Conservation (phyloP, 2,113 vertebrate genomes). For the Pionites leucogaster region DNA sequence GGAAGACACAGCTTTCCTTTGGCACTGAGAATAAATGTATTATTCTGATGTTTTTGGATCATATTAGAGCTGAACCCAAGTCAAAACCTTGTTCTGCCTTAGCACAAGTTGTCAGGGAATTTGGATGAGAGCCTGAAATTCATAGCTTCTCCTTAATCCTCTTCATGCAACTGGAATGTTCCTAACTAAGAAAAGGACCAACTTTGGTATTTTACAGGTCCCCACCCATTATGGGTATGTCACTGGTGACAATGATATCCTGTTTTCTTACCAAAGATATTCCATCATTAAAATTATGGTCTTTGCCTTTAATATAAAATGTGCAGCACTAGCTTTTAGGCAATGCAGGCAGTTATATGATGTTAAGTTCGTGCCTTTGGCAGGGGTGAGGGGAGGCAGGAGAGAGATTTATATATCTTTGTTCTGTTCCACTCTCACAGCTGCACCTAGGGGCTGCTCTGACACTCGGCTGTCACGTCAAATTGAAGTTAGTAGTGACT, state of each 20-base stretch:
- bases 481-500: conserved; percentile 20
- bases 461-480: neutral
- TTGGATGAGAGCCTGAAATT: neutral
- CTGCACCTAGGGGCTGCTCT: conserved; percentile 4
- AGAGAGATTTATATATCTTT: neutral
- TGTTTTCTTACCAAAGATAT: neutral
- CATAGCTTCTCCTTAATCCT: neutral
- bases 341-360: neutral
- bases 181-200: neutral
- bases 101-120: neutral
- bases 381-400: neutral
- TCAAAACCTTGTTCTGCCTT: neutral
- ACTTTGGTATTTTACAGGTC: neutral
- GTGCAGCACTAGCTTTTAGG: neutral
- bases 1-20: neutral
- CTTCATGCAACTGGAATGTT: neutral
- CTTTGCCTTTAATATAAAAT: neutral
- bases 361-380: neutral
- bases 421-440: neutral
- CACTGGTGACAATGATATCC: neutral
- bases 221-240: neutral
- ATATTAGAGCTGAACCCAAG: neutral
- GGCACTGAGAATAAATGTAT: neutral
- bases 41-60: neutral
- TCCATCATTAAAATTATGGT: neutral